Percentiles rank a stretch among this genome's conserved stretches.
Evolutionary conservation across 37 sponge, comb jelly and placozoan genomes (phyloP).

Genomic region (Geodia barretti): DNA sequence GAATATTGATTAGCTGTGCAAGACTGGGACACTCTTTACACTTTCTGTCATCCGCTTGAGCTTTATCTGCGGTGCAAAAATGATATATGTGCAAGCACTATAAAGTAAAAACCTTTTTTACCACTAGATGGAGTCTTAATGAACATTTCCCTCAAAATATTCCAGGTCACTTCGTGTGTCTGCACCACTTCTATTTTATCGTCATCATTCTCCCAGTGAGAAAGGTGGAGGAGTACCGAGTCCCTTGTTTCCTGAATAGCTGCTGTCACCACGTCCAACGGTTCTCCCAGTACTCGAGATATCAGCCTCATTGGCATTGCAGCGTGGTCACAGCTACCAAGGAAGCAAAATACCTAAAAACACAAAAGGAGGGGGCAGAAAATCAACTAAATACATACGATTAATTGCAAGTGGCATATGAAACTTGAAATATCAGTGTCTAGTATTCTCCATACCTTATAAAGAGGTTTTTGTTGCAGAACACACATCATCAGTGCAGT

Average conservation of each 20-base stretch:
- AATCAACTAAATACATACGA: too few species aligned
- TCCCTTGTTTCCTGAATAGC: neutral
- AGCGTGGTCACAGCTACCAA: slow-evolving; percentile 1
- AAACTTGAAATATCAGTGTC: too few species aligned
- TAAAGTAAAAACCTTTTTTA: too few species aligned
- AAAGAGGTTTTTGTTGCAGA: slow-evolving; percentile 1
- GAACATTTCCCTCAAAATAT: neutral
- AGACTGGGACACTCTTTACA: neutral
- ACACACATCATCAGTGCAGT: slow-evolving; percentile 11
- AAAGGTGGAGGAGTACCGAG: slow-evolving; percentile 4
- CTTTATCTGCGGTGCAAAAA: too few species aligned
- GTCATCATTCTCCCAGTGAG: slow-evolving; percentile 1
- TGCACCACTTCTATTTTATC: slow-evolving; percentile 1
- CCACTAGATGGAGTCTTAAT: neutral
- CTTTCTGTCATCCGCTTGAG: neutral
- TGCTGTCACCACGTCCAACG: slow-evolving; percentile 1
- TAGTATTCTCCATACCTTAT: neutral
- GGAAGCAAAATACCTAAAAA: neutral
- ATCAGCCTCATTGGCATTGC: slow-evolving; percentile 9
- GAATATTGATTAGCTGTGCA: slow-evolving; percentile 1
- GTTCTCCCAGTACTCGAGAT: slow-evolving; percentile 1
- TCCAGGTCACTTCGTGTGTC: slow-evolving; percentile 7
- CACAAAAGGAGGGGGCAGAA: too few species aligned
- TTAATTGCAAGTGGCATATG: too few species aligned
- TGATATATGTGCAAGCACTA: too few species aligned